Conservation (phyloP, 2,113 vertebrate species). For the Thamnaconus septentrionalis region DNA sequence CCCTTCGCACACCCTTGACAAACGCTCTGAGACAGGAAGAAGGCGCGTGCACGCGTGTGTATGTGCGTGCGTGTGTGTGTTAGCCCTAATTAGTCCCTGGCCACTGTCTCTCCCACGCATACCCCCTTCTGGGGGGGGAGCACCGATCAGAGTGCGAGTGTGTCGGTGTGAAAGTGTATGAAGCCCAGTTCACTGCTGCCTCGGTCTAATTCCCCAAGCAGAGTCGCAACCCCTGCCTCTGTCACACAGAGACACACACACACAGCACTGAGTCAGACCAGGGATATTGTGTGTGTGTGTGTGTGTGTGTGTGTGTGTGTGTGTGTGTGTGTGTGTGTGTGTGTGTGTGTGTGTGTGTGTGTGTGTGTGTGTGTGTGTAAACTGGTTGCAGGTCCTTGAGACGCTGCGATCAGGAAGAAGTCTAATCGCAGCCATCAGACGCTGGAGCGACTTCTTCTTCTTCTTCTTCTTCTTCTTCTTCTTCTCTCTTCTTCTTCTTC, state of each 20-base stretch:
- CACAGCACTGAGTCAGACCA: constrained; percentile 27
- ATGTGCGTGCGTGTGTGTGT: constrained; percentile 16
- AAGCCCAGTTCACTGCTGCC: constrained; percentile 16
- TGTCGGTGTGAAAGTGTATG: constrained; percentile 34
- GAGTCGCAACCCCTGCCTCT: constrained; percentile 29
- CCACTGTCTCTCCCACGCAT: constrained; percentile 37
- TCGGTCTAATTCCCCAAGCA: constrained; percentile 41
- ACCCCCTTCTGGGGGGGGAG: constrained; percentile 44
- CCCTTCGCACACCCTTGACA: constrained; percentile 53
- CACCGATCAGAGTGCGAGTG: constrained; percentile 25
- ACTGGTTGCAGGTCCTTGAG: constrained; percentile 63
- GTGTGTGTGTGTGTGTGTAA: constrained; percentile 62
- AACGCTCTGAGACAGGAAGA: constrained; percentile 45
- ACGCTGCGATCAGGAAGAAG: constrained; percentile 57
- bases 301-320: constrained; percentile 35
- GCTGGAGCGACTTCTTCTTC: constrained; percentile 62
- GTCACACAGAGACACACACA: not conserved
- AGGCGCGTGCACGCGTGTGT: constrained; percentile 14
- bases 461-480: constrained; percentile 34
- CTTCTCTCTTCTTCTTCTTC: constrained; percentile 31
- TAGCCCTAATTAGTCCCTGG: constrained; percentile 52
- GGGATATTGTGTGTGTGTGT: constrained; percentile 25
- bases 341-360: constrained; percentile 47
- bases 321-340: constrained; percentile 17
- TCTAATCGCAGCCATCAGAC: constrained; percentile 58